Evolutionary conservation across 2,888 invertebrate genomes (phyloP).

Genomic region (Drosophila dives): DNA sequence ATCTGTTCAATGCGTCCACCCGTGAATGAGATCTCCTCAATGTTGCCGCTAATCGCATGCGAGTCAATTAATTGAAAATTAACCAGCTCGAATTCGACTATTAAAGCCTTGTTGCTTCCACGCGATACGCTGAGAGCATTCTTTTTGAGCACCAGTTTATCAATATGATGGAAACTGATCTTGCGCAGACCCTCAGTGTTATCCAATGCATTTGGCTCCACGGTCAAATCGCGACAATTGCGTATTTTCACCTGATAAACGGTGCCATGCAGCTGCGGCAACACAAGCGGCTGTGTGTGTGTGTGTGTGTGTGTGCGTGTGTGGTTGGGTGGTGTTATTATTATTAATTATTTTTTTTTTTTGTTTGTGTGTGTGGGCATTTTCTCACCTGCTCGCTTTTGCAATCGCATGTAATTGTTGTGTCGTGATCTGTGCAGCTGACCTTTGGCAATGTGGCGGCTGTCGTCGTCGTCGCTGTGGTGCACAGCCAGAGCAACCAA

Average conservation of each 20-base stretch:
- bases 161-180: constrained; percentile 88
- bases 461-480: constrained; percentile 4
- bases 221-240: constrained; percentile 88
- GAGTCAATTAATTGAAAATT: constrained; percentile 87
- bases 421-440: constrained; percentile 81
- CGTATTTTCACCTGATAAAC: constrained; percentile 87
- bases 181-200: constrained; percentile 88
- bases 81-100: constrained; percentile 84
- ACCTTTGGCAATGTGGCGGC: constrained; percentile 63
- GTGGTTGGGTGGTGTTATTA: background rate
- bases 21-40: constrained; percentile 89
- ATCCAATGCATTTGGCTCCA: constrained; percentile 87
- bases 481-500: constrained; percentile 23
- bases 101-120: constrained; percentile 82
- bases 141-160: constrained; percentile 87
- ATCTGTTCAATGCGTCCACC: constrained; percentile 88
- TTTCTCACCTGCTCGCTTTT: constrained; percentile 82
- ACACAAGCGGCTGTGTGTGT: constrained; percentile 86
- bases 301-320: constrained; percentile 64
- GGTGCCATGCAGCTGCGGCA: constrained; percentile 85
- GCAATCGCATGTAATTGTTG: constrained; percentile 84
- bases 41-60: constrained; percentile 89
- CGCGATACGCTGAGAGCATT: constrained; percentile 88
- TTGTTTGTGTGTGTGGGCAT: background rate
- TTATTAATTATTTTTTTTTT: background rate